phyloP scores from a whole-genome alignment of 2,113 vertebrate genomes.

The Eulemur macaco region DNA sequence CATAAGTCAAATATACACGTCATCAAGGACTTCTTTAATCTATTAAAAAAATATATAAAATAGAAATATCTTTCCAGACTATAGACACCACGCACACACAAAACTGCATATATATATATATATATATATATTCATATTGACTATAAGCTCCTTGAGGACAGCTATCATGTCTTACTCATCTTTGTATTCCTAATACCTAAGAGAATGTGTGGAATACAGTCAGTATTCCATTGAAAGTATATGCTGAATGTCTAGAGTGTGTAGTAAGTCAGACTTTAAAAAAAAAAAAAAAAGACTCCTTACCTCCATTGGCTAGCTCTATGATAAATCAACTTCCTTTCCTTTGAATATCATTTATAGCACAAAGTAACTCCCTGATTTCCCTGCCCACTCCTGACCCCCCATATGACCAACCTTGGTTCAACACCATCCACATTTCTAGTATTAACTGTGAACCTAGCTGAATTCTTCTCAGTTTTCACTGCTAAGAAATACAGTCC shows the following conservation, averaged over 20 bases:
- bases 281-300: background rate
- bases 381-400: background rate
- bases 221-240: conserved; percentile 35
- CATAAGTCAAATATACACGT: background rate
- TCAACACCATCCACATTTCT: background rate
- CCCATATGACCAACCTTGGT: background rate
- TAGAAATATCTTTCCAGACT: conserved; percentile 6
- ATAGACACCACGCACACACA: background rate
- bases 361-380: conserved; percentile 29
- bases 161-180: conserved; percentile 6
- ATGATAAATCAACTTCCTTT: conserved; percentile 9
- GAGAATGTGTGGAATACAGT: background rate
- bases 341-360: background rate
- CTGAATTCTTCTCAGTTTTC: conserved; percentile 18
- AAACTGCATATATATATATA: background rate
- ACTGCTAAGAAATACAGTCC: background rate
- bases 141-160: background rate
- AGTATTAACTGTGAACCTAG: background rate
- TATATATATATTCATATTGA: background rate
- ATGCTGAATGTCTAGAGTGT: background rate
- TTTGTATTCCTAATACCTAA: background rate
- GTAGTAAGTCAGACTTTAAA: background rate
- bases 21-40: background rate
- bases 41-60: background rate
- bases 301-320: background rate